Conservation (phyloP, 2,797 vertebrate genomes). For the Scolopax rusticola region DNA sequence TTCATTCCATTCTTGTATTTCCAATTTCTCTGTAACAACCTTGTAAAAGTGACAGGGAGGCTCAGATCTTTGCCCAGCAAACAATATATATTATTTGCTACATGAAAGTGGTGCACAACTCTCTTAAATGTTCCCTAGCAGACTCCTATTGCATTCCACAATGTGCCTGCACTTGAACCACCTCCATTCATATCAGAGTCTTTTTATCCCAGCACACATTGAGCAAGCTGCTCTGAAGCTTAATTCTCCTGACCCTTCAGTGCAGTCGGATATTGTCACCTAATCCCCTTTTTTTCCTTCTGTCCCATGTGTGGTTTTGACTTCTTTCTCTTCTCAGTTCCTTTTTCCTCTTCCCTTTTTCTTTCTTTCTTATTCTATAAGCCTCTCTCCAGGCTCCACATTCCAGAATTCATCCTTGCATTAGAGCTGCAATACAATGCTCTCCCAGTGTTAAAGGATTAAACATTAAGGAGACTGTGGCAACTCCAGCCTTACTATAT, state of each 20-base stretch:
- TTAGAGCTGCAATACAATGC: conserved; percentile 80
- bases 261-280: conserved; percentile 86
- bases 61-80: conserved; percentile 73
- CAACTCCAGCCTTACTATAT: conserved; percentile 72
- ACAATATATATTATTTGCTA: conserved; percentile 77
- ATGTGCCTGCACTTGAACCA: conserved; percentile 83
- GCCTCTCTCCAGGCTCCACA: conserved; percentile 79
- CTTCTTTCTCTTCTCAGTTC: conserved; percentile 83
- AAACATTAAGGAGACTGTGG: conserved; percentile 83
- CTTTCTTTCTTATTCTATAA: conserved; percentile 79
- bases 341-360: conserved; percentile 79
- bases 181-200: conserved; percentile 79
- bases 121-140: conserved; percentile 76
- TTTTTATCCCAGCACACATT: conserved; percentile 84
- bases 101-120: conserved; percentile 79
- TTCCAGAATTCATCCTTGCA: conserved; percentile 83
- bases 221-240: conserved; percentile 82
- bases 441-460: conserved; percentile 84
- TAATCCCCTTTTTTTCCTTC: conserved; percentile 86
- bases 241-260: conserved; percentile 84
- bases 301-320: conserved; percentile 85
- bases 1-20: conserved; percentile 48
- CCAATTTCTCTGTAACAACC: conserved; percentile 57
- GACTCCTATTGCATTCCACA: conserved; percentile 77
- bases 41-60: conserved; percentile 72